Conservation (phyloP, 2,113 vertebrate genomes). For the Ictalurus furcatus region DNA sequence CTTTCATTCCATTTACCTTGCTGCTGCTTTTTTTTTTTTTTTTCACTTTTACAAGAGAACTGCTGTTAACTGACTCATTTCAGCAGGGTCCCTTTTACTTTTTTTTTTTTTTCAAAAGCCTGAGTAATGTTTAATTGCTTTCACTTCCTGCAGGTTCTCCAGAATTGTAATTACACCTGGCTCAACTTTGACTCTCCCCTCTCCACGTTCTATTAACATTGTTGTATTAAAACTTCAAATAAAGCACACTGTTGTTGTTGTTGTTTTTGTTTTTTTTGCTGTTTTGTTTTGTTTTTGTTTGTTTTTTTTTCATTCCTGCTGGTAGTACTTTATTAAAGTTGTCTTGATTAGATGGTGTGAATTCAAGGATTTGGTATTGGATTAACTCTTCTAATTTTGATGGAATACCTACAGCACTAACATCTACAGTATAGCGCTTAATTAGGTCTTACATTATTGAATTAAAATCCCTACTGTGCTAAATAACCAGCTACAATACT, state of each 20-base stretch:
- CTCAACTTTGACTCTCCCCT: background rate
- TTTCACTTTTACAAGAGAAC: background rate
- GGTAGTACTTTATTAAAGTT: background rate
- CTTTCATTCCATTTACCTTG: background rate
- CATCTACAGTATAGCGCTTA: background rate
- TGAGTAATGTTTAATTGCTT: conserved; percentile 19
- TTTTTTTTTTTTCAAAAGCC: background rate
- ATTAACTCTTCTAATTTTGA: background rate
- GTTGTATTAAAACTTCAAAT: conserved; percentile 16
- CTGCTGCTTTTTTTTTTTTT: background rate
- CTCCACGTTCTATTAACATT: conserved; percentile 4
- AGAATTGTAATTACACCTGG: background rate
- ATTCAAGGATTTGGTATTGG: background rate
- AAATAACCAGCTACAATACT: background rate
- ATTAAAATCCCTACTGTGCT: conserved; percentile 1
- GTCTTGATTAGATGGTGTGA: background rate
- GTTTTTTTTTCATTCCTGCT: background rate
- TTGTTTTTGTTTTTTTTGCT: too few relatives aligned
- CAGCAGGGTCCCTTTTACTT: background rate
- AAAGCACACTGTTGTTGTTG: background rate
- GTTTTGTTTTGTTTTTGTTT: background rate
- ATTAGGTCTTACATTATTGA: background rate
- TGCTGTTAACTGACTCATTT: background rate
- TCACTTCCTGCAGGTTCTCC: conserved; percentile 2
- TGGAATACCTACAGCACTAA: background rate